Evolutionary conservation across 1,140 invertebrate species (phyloP), one percentile per base, ranked within the genome.

Genomic region (Reticulitermes speratus): DNA sequence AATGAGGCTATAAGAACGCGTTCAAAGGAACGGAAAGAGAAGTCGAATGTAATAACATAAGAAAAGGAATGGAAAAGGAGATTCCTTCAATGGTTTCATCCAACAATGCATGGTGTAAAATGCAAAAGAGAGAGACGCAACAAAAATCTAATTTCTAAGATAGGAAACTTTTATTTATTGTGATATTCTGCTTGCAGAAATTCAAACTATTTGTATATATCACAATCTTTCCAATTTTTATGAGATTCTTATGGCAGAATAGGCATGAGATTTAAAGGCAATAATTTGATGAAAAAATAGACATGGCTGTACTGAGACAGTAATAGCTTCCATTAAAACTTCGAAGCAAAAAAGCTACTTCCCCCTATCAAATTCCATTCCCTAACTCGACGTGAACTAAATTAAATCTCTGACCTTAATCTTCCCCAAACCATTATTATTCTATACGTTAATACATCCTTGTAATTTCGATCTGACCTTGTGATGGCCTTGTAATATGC

Each of bases 61-160:
- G 25, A 75, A 75, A 75, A n/a, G n/a, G 9, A 75, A 75, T 19
- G 2, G 45, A 48, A 75, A 14, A 75, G 14, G 7, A 75, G 65
- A 75, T 75, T 16, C 65, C n/a, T 75, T 75, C 65, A 75, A 75
- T 75, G 65, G 65, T 75, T 30, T 75, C n/a, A 30, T 75, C n/a
- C n/a, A 75, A 75, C n/a, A 75, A 75, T 75, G 9, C n/a, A 75
- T 2, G n/a, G 25, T 30, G 2, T 30, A 7, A 30, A 75, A 25
- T 75, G 59, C 19, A 9, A 75, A 75, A 8, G n/a, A 30, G 19
- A 55, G 52, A 16, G 5, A 19, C 3, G 52, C 52, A 19, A n/a
- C n/a, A 30, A 30, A 75, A 30, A 75, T 11, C 1, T 75, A n/a
- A 75, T 75, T 30, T 75, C 65, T 16, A 75, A 75, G 65, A 75